Conservation (phyloP, 1,140 invertebrate genomes). For the Littorina saxatilis region DNA sequence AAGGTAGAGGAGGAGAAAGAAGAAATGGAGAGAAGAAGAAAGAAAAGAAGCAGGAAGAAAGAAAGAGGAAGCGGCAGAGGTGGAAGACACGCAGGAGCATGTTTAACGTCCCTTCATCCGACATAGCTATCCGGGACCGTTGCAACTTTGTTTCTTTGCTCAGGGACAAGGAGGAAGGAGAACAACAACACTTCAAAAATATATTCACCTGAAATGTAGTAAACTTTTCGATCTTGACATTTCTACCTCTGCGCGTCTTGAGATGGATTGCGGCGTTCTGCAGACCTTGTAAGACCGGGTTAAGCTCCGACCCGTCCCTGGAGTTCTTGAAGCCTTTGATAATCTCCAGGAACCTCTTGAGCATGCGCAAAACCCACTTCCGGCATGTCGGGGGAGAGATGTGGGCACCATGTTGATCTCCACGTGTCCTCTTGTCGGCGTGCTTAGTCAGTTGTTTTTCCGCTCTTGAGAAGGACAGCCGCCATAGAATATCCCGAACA, state of each 20-base stretch:
- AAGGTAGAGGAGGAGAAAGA: too few species aligned
- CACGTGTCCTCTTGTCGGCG: not conserved
- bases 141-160: too few species aligned
- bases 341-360: conserved; percentile 24
- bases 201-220: conserved; percentile 25
- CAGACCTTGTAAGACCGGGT: not conserved
- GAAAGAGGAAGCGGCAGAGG: too few species aligned
- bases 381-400: not conserved
- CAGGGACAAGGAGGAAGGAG: too few species aligned
- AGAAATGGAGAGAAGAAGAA: too few species aligned
- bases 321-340: conserved; percentile 18
- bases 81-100: too few species aligned
- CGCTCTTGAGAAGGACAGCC: conserved; percentile 27
- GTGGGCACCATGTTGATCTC: not conserved
- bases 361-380: not conserved
- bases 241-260: not conserved
- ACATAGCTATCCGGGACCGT: too few species aligned
- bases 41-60: too few species aligned
- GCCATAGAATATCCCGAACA: not conserved
- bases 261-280: not conserved
- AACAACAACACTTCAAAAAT: too few species aligned
- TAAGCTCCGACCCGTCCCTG: not conserved
- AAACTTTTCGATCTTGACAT: not conserved
- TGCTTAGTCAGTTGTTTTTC: conserved; percentile 12
- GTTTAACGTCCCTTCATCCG: too few species aligned